A percentile compares a stretch with the other conserved stretches of the same genome.
Evolutionary conservation across 2,888 invertebrate genomes (phyloP).

Genomic region (Nysson spinosus): DNA sequence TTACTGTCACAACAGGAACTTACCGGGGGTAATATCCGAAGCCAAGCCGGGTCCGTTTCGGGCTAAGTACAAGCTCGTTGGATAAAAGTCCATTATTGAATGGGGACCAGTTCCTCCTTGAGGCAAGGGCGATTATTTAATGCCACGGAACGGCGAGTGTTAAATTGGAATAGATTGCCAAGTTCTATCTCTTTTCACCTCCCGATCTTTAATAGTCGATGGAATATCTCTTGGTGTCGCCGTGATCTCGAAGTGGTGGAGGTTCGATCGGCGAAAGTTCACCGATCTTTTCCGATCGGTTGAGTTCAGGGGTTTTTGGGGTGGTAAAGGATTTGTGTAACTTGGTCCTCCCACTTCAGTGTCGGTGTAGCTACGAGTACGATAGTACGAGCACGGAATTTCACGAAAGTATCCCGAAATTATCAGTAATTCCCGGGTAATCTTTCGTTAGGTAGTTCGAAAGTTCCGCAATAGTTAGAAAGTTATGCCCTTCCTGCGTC

Average conservation of each 20-base stretch:
- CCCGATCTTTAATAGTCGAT: conserved; percentile 44
- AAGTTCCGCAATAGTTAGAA: conserved; percentile 46
- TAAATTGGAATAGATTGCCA: conserved; percentile 74
- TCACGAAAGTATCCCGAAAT: conserved; percentile 43
- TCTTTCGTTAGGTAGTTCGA: conserved; percentile 35
- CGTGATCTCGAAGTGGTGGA: conserved; percentile 29
- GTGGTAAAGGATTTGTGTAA: conserved; percentile 10
- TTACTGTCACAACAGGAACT: conserved; percentile 73
- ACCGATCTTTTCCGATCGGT: conserved; percentile 15
- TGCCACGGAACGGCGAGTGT: conserved; percentile 70
- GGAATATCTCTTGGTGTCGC: conserved; percentile 8
- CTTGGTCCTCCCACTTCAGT: too few species aligned
- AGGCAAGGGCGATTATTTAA: conserved; percentile 72
- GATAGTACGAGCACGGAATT: conserved; percentile 23
- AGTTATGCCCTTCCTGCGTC: conserved; percentile 23
- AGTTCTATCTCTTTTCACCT: conserved; percentile 23
- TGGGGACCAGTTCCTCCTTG: conserved; percentile 69
- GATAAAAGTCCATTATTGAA: conserved; percentile 72
- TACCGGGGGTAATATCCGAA: conserved; percentile 63
- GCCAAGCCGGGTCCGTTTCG: conserved; percentile 54
- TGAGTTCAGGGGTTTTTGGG: conserved; percentile 8
- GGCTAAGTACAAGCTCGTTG: conserved; percentile 67
- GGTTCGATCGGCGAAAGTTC: conserved; percentile 29
- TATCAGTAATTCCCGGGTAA: conserved; percentile 47
- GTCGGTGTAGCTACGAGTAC: conserved; percentile 27